A percentile compares a stretch with the other conserved stretches of the same genome.
These are phyloP conservation scores for Mallotus villosus DNA, from an alignment of 2,797 vertebrate genomes.

Conservation along the genomic window DNA sequence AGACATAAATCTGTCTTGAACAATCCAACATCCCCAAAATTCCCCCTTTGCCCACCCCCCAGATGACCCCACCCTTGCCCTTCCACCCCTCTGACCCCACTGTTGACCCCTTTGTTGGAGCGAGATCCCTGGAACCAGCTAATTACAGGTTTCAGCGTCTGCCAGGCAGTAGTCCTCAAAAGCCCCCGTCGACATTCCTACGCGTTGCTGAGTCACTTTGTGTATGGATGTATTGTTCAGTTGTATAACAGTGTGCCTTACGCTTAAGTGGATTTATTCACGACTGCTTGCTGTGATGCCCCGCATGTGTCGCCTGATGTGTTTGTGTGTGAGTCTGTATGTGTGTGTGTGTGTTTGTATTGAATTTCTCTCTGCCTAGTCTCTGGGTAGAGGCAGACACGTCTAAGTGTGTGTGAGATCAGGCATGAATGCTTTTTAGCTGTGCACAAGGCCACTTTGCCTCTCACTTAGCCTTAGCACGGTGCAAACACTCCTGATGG, in stretches of 20 bases:
- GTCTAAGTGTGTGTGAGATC: not conserved
- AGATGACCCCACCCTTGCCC: conserved; percentile 36
- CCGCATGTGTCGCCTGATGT: conserved; percentile 19
- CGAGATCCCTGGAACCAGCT: conserved; percentile 63
- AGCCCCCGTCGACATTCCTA: conserved; percentile 63
- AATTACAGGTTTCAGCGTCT: conserved; percentile 75
- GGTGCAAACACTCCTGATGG: conserved; percentile 28
- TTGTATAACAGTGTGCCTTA: too few relatives aligned
- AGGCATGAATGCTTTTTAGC: conserved; percentile 7
- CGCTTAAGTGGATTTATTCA: too few relatives aligned
- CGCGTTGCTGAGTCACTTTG: conserved; percentile 45
- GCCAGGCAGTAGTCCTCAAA: conserved; percentile 57
- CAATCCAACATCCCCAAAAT: conserved; percentile 35
- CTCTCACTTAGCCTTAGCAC: conserved; percentile 19
- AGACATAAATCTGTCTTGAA: conserved; percentile 57
- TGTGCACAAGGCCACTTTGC: conserved; percentile 5
- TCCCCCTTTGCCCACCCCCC: conserved; percentile 14
- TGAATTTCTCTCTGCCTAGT: not conserved
- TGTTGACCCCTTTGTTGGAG: conserved; percentile 68
- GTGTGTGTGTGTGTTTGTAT: conserved; percentile 24
- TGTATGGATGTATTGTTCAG: not conserved
- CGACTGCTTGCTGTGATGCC: not conserved
- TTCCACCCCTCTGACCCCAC: conserved; percentile 62
- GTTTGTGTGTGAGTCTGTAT: conserved; percentile 10
- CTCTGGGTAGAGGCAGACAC: not conserved